Evolutionary conservation across 2,888 invertebrate species (phyloP).

Genomic region (Philopedon plagiatum): DNA sequence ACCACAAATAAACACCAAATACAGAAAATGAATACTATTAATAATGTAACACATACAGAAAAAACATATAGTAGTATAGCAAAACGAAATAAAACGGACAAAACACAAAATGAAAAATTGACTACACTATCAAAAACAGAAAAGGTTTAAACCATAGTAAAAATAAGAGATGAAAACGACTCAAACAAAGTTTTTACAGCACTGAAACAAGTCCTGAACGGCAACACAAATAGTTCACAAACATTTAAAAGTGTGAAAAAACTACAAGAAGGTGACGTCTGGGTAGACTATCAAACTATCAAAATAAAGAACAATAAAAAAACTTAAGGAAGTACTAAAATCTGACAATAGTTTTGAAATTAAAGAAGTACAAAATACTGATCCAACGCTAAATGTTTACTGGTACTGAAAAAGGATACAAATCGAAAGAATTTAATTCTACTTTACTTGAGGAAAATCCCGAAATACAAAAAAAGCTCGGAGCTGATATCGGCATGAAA

Average conservation of each 20-base stretch:
- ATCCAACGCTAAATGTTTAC: not conserved
- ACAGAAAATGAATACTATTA: too few relatives aligned
- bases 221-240: not conserved
- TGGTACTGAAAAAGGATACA: too few relatives aligned
- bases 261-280: not conserved
- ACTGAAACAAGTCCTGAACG: not conserved
- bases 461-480: not conserved
- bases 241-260: not conserved
- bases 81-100: not conserved
- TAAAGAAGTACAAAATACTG: not conserved
- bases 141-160: not conserved
- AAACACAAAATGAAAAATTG: not conserved
- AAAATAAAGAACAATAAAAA: too few relatives aligned
- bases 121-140: not conserved
- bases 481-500: not conserved
- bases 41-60: too few relatives aligned
- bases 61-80: too few relatives aligned
- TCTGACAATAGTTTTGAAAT: not conserved
- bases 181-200: not conserved
- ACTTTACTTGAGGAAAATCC: not conserved
- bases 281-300: not conserved
- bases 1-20: too few relatives aligned
- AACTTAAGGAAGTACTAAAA: not conserved
- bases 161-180: not conserved
- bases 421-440: not conserved